These are phyloP conservation scores for Proctacanthus coquilletti DNA, from an alignment of 1,140 invertebrate species.

Conservation along the genomic window DNA sequence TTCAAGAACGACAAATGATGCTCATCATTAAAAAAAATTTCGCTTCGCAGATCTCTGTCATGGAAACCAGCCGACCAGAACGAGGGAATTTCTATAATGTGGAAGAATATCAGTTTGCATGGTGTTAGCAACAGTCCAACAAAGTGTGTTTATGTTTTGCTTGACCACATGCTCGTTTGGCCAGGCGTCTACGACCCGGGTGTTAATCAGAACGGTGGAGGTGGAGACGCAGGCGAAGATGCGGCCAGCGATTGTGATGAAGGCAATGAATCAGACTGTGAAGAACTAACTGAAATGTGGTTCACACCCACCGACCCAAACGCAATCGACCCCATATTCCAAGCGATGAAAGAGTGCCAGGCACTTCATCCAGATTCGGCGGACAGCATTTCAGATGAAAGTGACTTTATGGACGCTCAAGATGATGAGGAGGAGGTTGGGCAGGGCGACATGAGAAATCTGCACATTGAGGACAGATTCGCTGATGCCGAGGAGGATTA, in stretches of 20 bases:
- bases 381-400: constrained; percentile 18
- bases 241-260: constrained; percentile 13
- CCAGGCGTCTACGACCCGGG: constrained; percentile 15
- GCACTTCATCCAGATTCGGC: constrained; percentile 24
- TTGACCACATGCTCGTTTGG: constrained; percentile 24
- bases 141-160: constrained; percentile 28
- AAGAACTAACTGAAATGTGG: constrained; percentile 25
- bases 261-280: constrained; percentile 17
- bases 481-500: too few relatives aligned
- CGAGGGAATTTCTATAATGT: constrained; percentile 23
- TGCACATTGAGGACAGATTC: too few relatives aligned
- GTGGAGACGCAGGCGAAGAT: constrained; percentile 14
- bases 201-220: constrained; percentile 11
- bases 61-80: constrained; percentile 17
- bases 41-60: constrained; percentile 14
- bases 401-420: constrained; percentile 2
- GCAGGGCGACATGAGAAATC: too few relatives aligned
- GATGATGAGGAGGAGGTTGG: not conserved
- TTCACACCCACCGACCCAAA: constrained; percentile 17
- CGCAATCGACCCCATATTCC: constrained; percentile 23
- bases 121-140: constrained; percentile 20
- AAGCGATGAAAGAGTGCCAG: constrained; percentile 25
- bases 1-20: not conserved
- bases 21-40: constrained; percentile 7
- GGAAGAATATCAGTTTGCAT: constrained; percentile 25